Conservation (phyloP, 2,797 vertebrate species). For the Nothura maculosa region DNA sequence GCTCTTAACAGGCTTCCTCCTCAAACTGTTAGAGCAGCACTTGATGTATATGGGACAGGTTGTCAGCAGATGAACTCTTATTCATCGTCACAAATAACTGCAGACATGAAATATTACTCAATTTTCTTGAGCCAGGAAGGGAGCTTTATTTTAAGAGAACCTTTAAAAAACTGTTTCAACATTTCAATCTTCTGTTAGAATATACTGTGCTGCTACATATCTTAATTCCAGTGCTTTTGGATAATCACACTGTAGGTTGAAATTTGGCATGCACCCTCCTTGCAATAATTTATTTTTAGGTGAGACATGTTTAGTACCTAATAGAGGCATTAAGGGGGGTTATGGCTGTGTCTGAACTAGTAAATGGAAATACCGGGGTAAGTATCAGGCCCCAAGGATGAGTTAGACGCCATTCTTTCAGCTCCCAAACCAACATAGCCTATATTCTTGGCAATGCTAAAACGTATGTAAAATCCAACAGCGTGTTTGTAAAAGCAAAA, state of each 20-base stretch:
- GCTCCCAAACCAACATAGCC: too few species aligned
- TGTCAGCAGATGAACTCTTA: slow-evolving; percentile 56
- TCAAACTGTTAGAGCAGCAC: background rate
- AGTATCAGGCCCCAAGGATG: background rate
- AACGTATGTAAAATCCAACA: background rate
- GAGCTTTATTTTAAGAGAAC: slow-evolving; percentile 49
- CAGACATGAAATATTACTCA: slow-evolving; percentile 58
- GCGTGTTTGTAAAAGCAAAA: background rate
- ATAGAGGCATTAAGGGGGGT: background rate
- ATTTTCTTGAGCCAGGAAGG: slow-evolving; percentile 41
- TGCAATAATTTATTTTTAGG: slow-evolving; percentile 19
- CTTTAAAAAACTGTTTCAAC: slow-evolving; percentile 51
- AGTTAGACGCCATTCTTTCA: background rate
- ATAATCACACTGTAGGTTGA: background rate
- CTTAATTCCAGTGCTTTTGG: background rate
- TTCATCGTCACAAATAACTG: slow-evolving; percentile 61
- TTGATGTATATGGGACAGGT: slow-evolving; percentile 42
- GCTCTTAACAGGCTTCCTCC: background rate
- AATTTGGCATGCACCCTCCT: background rate
- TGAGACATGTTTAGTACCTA: background rate
- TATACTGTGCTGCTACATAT: background rate
- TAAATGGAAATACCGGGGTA: background rate
- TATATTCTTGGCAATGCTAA: rapidly evolving
- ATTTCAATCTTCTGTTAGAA: slow-evolving; percentile 50
- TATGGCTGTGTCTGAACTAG: background rate